phyloP scores from a whole-genome alignment of 2,888 invertebrate species.

The Dasysyrphus albostriatus region DNA sequence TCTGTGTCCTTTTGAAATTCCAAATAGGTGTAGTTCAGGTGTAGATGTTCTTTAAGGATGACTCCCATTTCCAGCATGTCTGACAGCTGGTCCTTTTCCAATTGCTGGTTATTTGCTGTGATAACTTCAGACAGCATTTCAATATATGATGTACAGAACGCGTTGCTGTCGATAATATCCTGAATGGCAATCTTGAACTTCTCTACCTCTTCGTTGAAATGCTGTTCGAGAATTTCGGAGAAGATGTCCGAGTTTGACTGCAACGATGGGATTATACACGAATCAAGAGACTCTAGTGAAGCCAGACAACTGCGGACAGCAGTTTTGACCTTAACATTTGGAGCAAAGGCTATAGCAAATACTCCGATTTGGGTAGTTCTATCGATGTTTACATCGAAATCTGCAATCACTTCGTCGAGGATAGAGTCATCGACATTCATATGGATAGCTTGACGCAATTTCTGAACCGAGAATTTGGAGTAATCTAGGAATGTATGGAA shows the following conservation, averaged over 20 bases:
- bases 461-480: constrained; percentile 80
- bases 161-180: constrained; percentile 81
- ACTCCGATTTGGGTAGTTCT: constrained; percentile 82
- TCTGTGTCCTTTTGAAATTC: constrained; percentile 65
- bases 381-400: constrained; percentile 83
- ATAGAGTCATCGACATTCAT: constrained; percentile 76
- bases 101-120: constrained; percentile 76
- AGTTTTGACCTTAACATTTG: constrained; percentile 81
- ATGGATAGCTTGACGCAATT: constrained; percentile 78
- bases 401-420: constrained; percentile 81
- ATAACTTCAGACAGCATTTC: constrained; percentile 79
- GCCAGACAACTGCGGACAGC: constrained; percentile 81
- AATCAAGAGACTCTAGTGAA: constrained; percentile 82
- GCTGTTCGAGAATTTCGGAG: constrained; percentile 81
- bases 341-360: constrained; percentile 81
- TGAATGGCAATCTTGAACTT: constrained; percentile 80
- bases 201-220: constrained; percentile 81
- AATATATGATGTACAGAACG: constrained; percentile 79
- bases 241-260: constrained; percentile 78
- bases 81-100: constrained; percentile 77
- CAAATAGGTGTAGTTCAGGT: constrained; percentile 78
- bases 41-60: constrained; percentile 80
- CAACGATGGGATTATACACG: constrained; percentile 82
- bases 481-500: constrained; percentile 81
- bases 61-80: constrained; percentile 80